Percentiles rank a stretch among this genome's conserved stretches.
Evolutionary conservation across 2,113 vertebrate species (phyloP).

Genomic region (Beaufortia kweichowensis): DNA sequence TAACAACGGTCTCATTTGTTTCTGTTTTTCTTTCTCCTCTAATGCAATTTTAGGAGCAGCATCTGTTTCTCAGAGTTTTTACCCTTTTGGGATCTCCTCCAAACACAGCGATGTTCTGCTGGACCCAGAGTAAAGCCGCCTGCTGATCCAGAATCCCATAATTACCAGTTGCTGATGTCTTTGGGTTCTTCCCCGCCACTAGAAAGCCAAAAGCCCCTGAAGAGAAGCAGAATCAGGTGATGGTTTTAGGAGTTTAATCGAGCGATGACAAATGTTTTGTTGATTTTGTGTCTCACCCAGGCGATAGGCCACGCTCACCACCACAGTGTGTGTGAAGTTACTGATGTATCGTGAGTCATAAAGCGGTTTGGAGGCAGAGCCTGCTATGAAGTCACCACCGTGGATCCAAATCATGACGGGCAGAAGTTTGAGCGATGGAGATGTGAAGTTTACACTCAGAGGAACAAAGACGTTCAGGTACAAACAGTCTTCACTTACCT

Average conservation of each 20-base stretch:
- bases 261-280: neutral
- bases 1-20: too few relatives aligned
- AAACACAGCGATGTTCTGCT: constrained; percentile 71
- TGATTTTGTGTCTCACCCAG: constrained; percentile 65
- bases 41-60: too few relatives aligned
- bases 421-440: constrained; percentile 55
- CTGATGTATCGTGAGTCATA: constrained; percentile 77
- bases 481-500: constrained; percentile 79
- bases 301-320: constrained; percentile 74
- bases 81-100: constrained; percentile 74
- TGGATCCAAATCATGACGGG: constrained; percentile 80
- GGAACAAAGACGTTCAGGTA: constrained; percentile 77
- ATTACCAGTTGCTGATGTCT: constrained; percentile 67
- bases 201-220: constrained; percentile 79
- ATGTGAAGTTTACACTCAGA: constrained; percentile 61
- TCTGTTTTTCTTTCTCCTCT: too few relatives aligned
- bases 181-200: constrained; percentile 69
- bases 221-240: neutral
- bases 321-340: constrained; percentile 71
- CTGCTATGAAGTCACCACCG: constrained; percentile 76
- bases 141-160: constrained; percentile 80
- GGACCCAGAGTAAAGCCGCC: constrained; percentile 75
- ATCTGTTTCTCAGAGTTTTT: too few relatives aligned
- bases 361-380: constrained; percentile 74
- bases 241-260: neutral